Base-by-base conservation (phyloP, 2,888 invertebrate genomes). In the Calliphora vomitoria region DNA sequence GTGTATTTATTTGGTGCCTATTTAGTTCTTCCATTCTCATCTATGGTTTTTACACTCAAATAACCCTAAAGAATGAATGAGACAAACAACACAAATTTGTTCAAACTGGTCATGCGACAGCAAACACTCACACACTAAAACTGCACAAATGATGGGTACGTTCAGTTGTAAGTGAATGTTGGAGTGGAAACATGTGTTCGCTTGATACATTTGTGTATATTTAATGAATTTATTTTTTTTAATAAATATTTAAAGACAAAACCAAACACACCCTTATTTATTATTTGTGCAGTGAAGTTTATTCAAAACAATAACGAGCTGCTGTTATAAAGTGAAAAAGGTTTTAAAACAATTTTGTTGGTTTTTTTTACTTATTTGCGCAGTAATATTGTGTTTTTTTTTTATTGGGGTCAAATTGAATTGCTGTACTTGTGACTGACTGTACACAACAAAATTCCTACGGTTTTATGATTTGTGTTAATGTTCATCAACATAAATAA, bases 141-240 rank as follows among this genome's bases (percentile, higher is more conserved):
- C 20, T 79, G 79, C 79, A 79, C 79, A 79, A 79, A 69, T 20
- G 6, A 47, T 8, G 68, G 13, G 68, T 60, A 35, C 20, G 68
- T 79, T 79, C 47, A 79, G 79, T 79, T 79, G 10, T 8, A 35
- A 47, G 10, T 3, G 20, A 15, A 25, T 66, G 10, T n/a, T n/a
- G 4, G 18, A n/a, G 47, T 13, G 31, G 31, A 47, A 47, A 35
- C 74, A 62, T 47, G 74, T 53, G 5, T 76, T 13, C 53, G 25
- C 31, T 60, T 58, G 25, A 15, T n/a, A 44, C 38, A 4, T 18
- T 11, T 47, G 6, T 11, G 0, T 62, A 13, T 25, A 15, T 76
- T 64, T 8, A 38, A 41, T 47, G 6, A 76, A 38, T 64, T 11
- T n/a, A 35, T 44, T 78, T 64, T 41, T n/a, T 15, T 1, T 20